Percentiles rank a stretch among this genome's conserved stretches.
phyloP scores from a whole-genome alignment of 2,113 vertebrate genomes.

The Caranx ignobilis region DNA sequence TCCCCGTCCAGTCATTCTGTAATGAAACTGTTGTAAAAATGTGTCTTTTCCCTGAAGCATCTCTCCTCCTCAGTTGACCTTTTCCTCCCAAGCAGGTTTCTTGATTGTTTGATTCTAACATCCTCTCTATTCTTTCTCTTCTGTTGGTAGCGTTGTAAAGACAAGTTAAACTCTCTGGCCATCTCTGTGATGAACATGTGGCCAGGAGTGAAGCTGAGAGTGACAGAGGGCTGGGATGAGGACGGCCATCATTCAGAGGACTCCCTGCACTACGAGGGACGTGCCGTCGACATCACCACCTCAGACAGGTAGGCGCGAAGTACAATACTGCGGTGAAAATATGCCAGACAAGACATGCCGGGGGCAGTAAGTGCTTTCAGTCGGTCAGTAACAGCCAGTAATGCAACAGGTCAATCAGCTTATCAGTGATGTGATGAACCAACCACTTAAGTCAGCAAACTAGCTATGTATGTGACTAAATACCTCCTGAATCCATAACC shows the following conservation, averaged over 20 bases:
- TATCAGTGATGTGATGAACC: conserved; percentile 26
- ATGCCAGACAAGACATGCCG: not conserved
- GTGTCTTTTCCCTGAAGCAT: not conserved
- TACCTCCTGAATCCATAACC: not conserved
- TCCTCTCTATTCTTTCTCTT: not conserved
- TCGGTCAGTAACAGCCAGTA: not conserved
- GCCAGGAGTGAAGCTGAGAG: conserved; percentile 92
- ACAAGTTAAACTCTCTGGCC: conserved; percentile 96
- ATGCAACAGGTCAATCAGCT: not conserved
- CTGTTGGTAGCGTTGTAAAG: conserved; percentile 93
- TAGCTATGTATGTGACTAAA: not conserved
- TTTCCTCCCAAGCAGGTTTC: conserved; percentile 45
- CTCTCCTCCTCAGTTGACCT: not conserved
- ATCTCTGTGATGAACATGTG: conserved; percentile 97
- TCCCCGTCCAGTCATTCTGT: not conserved
- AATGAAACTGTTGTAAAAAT: not conserved
- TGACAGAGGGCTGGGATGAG: conserved; percentile 95
- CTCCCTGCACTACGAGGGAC: conserved; percentile 93
- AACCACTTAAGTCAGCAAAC: not conserved
- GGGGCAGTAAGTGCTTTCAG: not conserved
- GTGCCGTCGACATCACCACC: conserved; percentile 94
- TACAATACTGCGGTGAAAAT: not conserved
- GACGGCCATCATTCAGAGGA: conserved; percentile 93
- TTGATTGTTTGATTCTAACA: conserved; percentile 10
- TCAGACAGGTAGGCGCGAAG: conserved; percentile 83